phyloP scores from a whole-genome alignment of 1,140 invertebrate species.

The Bathynomus jamesi region DNA sequence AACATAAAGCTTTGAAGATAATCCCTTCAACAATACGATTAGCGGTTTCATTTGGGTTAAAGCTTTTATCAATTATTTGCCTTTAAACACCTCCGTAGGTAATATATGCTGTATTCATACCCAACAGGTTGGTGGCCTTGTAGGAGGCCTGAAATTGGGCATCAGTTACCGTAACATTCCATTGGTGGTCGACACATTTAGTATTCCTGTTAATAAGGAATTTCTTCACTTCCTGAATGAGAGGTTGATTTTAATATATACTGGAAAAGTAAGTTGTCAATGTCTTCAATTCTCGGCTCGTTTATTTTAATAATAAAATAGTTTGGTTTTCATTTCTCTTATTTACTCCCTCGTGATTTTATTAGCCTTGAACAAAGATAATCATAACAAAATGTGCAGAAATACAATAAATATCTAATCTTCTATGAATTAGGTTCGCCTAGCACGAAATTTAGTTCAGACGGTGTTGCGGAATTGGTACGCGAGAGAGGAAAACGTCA shows the following conservation, averaged over 20 bases:
- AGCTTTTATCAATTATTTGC: not conserved
- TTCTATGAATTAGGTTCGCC: conserved; percentile 49
- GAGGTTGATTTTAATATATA: conserved; percentile 48
- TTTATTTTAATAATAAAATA: too few species aligned
- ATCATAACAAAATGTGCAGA: too few species aligned
- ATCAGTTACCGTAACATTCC: conserved; percentile 23
- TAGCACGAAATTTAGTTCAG: conserved; percentile 50
- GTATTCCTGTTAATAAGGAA: conserved; percentile 36
- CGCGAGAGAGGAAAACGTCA: conserved; percentile 44
- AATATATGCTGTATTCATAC: too few species aligned
- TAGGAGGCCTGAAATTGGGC: conserved; percentile 31
- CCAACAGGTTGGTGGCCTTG: conserved; percentile 30
- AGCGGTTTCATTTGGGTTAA: not conserved
- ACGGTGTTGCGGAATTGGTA: conserved; percentile 52
- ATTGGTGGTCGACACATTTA: conserved; percentile 18
- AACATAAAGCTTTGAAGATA: too few species aligned
- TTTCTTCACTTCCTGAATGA: conserved; percentile 43
- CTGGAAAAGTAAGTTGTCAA: conserved; percentile 41
- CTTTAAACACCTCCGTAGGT: not conserved
- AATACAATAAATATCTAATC: too few species aligned
- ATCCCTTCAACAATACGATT: too few species aligned
- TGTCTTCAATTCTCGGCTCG: too few species aligned
- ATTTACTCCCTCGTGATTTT: too few species aligned
- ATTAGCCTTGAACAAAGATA: too few species aligned
- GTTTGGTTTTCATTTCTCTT: too few species aligned